phyloP scores from a whole-genome alignment of 2,888 invertebrate species.

The Imbricaverruca yamaguchii region DNA sequence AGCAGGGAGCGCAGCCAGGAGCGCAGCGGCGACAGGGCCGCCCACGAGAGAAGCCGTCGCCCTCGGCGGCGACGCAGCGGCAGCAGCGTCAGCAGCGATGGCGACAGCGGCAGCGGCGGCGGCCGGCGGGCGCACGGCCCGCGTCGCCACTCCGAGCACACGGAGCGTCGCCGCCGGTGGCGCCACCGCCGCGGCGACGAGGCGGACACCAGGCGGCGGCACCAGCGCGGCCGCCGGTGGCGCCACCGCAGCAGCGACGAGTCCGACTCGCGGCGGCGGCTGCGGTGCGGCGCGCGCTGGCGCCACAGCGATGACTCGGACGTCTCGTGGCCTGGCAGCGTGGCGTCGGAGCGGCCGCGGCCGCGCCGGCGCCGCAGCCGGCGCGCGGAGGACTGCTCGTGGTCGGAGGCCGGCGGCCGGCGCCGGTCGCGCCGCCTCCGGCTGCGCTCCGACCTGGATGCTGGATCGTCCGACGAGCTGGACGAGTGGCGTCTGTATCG shows the following conservation, averaged over 20 bases:
- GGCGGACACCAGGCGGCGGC: neutral
- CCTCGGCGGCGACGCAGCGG: neutral
- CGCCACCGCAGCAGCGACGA: neutral
- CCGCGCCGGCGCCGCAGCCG: neutral
- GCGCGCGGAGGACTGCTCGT: neutral
- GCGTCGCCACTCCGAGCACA: too few relatives aligned
- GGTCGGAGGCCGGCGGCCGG: conserved; percentile 1
- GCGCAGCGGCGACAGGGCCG: neutral
- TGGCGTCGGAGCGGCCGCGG: neutral
- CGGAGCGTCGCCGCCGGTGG: neutral
- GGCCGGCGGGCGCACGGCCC: too few relatives aligned
- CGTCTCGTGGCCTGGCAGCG: neutral
- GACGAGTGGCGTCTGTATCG: neutral
- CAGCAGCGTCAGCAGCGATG: neutral
- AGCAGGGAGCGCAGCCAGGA: neutral
- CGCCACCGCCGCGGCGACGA: neutral
- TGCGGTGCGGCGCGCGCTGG: neutral
- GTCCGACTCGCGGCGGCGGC: neutral
- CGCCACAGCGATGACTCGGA: neutral
- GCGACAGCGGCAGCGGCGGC: too few relatives aligned
- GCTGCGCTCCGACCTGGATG: neutral
- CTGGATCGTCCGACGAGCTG: neutral
- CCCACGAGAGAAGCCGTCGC: neutral
- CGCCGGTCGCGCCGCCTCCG: neutral
- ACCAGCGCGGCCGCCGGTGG: neutral